phyloP scores from a whole-genome alignment of 2,797 vertebrate species.

The Chanos chanos region DNA sequence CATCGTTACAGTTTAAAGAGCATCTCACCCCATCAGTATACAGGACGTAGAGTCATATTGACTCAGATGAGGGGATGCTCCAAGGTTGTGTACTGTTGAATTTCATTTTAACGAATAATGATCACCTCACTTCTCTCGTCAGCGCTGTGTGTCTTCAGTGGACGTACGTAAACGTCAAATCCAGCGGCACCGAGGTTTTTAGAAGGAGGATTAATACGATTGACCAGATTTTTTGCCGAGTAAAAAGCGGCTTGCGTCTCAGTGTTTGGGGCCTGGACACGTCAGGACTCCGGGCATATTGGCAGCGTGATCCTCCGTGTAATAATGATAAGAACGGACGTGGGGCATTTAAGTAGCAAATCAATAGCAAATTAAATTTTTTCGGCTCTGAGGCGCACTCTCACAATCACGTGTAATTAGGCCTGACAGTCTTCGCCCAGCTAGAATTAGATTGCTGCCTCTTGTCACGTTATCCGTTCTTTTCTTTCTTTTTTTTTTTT shows the following conservation, averaged over 20 bases:
- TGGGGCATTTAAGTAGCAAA: slow-evolving; percentile 77
- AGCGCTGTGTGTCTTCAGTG: slow-evolving; percentile 9
- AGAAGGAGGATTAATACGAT: slow-evolving; percentile 42
- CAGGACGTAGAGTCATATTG: too few relatives aligned
- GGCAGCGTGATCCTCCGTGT: slow-evolving; percentile 67
- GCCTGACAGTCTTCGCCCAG: slow-evolving; percentile 66
- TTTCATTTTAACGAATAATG: slow-evolving; percentile 43
- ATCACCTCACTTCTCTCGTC: slow-evolving; percentile 31
- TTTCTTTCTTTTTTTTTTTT: slow-evolving; percentile 25
- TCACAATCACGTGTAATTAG: slow-evolving; percentile 77
- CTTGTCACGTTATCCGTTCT: slow-evolving; percentile 53
- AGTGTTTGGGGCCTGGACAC: slow-evolving; percentile 64
- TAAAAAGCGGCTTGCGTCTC: slow-evolving; percentile 45
- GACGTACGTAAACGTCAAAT: slow-evolving; percentile 34
- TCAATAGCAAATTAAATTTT: slow-evolving; percentile 83
- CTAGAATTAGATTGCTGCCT: slow-evolving; percentile 59
- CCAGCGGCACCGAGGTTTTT: slow-evolving; percentile 32
- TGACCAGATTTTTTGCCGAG: slow-evolving; percentile 47
- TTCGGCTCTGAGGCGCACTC: slow-evolving; percentile 76
- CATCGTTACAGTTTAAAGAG: neutral
- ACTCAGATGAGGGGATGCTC: too few relatives aligned
- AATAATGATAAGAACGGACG: slow-evolving; percentile 75
- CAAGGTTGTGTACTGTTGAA: slow-evolving; percentile 9
- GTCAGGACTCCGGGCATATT: slow-evolving; percentile 62
- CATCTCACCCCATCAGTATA: neutral